Base-by-base conservation (phyloP, 92 coral and sea anemone genomes). In the Heteractis magnifica region DNA sequence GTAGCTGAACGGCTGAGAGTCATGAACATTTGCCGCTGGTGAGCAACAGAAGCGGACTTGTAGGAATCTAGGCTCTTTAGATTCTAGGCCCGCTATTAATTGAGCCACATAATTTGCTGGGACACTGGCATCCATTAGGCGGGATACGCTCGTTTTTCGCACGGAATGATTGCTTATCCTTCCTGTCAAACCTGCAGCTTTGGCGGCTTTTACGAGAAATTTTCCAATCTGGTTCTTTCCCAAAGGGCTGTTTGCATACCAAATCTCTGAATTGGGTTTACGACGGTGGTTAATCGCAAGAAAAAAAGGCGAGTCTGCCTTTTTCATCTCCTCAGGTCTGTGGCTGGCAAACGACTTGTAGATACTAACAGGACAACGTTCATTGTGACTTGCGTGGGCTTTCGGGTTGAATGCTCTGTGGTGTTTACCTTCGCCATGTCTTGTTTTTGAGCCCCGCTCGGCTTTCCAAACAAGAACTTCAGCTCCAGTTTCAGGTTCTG, bases 351-450 rank as follows among this genome's bases (percentile, higher is more conserved):
- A 81, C 11, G 20, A 59, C 79, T 88, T 84, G 86, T 18, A 88
- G 50, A 18, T 62, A 51, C 78, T 58, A 44, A 65, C 75, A 4
- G 84, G 84, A 49, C 84, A 65, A 58, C 77, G 55, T 58, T 65
- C 55, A 59, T 16, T 85, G 53, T 89, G 81, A 19, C 80, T 85
- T 53, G 88, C 92, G 56, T 90, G 72, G 55, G 89, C 85, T 0
- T 78, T 85, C 11, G 89, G 91, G 64, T 85, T 79, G 78, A 88
- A 90, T 70, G 91, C 91, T 77, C 82, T 71, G 16, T 80, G 74
- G 84, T 87, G 87, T 44, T 77, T 71, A 65, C 76, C 77, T 50
- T 79, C 52, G 70, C 90, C 85, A 50, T 70, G 82, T 80, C 86
- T 73, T 14, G 84, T 79, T 82, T 83, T 90, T 52, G 90, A 87